Percentiles rank a stretch among this genome's conserved stretches.
Conservation (phyloP, 2,888 invertebrate species). For the Eubasilissa splendida region DNA sequence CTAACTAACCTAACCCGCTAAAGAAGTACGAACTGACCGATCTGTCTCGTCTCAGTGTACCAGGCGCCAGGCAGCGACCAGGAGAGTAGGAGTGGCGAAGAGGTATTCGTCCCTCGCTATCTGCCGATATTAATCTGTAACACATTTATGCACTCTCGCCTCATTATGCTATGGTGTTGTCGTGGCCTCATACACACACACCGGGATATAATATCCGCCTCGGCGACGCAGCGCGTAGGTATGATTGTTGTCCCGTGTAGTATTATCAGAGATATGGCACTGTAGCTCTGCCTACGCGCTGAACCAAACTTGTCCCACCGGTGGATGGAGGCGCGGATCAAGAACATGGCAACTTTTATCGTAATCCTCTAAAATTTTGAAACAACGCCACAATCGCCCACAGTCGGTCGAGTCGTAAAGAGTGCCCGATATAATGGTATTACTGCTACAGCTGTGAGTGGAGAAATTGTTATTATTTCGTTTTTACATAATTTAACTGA, state of each 20-base stretch:
- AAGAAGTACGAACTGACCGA: no score
- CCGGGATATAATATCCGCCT: constrained; percentile 39
- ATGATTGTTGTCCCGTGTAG: constrained; percentile 54
- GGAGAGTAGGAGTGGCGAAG: constrained; percentile 40
- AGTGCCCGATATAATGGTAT: no score
- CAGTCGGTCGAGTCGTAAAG: no score
- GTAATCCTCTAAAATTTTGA: no score
- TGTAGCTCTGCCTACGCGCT: constrained; percentile 48
- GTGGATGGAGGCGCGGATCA: constrained; percentile 24
- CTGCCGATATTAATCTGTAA: constrained; percentile 57
- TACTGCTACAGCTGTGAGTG: no score
- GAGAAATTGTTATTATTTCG: no score
- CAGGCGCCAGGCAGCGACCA: constrained; percentile 24
- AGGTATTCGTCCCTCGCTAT: constrained; percentile 51
- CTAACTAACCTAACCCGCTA: no score
- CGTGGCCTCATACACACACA: constrained; percentile 23
- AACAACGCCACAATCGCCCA: no score
- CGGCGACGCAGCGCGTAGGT: constrained; percentile 39
- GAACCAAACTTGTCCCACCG: constrained; percentile 47
- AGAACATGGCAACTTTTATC: constrained; percentile 27
- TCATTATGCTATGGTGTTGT: constrained; percentile 51
- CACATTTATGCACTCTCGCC: constrained; percentile 57
- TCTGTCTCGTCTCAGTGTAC: constrained; percentile 5
- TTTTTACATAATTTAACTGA: no score
- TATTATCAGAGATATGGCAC: constrained; percentile 55